Percentiles rank a stretch among this genome's conserved stretches.
Evolutionary conservation across 2,888 invertebrate genomes (phyloP).

Genomic region (Spodoptera exigua): DNA sequence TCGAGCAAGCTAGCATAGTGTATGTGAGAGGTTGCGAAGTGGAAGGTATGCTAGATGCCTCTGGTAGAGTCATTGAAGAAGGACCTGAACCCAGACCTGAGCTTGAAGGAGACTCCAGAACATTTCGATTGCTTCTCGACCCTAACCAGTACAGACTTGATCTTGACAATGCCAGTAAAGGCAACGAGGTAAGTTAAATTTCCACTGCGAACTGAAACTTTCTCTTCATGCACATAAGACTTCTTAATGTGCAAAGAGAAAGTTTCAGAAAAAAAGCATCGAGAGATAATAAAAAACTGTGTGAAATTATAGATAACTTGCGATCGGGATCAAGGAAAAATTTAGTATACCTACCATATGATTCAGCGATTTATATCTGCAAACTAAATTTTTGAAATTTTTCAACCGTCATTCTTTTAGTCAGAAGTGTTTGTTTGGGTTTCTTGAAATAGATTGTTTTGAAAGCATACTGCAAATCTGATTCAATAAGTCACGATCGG

Average conservation of each 20-base stretch:
- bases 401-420: neutral
- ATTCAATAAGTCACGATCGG: slow-evolving; percentile 20
- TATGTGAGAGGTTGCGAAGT: slow-evolving; percentile 99
- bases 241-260: too few species aligned
- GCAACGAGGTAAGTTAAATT: slow-evolving; percentile 90
- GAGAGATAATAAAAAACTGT: too few species aligned
- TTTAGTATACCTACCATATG: too few species aligned
- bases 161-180: slow-evolving; percentile 94
- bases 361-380: too few species aligned
- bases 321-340: too few species aligned
- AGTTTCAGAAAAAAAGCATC: too few species aligned
- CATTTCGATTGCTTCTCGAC: slow-evolving; percentile 98
- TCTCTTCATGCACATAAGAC: too few species aligned
- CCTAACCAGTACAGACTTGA: slow-evolving; percentile 98
- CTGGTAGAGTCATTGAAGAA: slow-evolving; percentile 98
- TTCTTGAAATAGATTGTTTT: slow-evolving; percentile 33
- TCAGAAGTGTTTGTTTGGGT: neutral
- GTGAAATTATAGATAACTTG: too few species aligned
- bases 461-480: slow-evolving; percentile 14
- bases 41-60: slow-evolving; percentile 98
- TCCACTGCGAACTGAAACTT: too few species aligned
- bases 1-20: slow-evolving; percentile 97
- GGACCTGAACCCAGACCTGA: slow-evolving; percentile 96
- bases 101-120: slow-evolving; percentile 96
- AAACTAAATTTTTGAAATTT: too few species aligned